Evolutionary conservation across 1,140 invertebrate species (phyloP), one percentile per base, ranked within the genome.

Genomic region (Littorina saxatilis): DNA sequence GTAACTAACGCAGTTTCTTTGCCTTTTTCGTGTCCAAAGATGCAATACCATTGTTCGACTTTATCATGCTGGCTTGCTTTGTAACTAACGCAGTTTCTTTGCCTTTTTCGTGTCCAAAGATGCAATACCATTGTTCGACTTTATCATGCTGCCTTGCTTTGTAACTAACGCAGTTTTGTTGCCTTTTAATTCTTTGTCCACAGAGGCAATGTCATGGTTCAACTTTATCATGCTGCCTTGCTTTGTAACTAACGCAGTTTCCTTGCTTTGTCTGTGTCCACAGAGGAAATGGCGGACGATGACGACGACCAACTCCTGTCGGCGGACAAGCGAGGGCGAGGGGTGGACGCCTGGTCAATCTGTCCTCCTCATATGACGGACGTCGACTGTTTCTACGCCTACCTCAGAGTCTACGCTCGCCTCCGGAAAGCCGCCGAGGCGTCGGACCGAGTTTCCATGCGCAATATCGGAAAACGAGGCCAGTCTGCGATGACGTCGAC

Each of bases 381-480:
- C 27, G 76, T 81, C 27, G 83, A 82, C 61, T 84, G 83, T 39
- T 84, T 84, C 70, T 84, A 82, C 52, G 52, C 66, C 29, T 84
- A 84, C 68, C 83, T 84, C 32, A 32, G 76, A 20, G 80, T 84
- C 27, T 84, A 84, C 74, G 83, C 83, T 39, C 75, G 80, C 20
- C 50, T 84, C n/a, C 80, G 83, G 32, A 84, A 84, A 32, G 83
- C 80, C 4, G 83, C 76, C 3, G 58, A 77, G 20, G 43, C 52
- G 32, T 79, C 75, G 35, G 74, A 84, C 76, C 66, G 75, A 1
- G 80, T 82, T 0, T 80, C 76, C 29, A 81, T 84, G 55, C 77
- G 83, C 17, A 84, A 84, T 61, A 84, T 84, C 58, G 83, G 83
- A 37, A 84, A 84, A 52, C 75, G 83, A 43, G 15, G 52, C 20